Evolutionary conservation across 2,113 vertebrate species (phyloP).

Genomic region (Phocoena phocoena): DNA sequence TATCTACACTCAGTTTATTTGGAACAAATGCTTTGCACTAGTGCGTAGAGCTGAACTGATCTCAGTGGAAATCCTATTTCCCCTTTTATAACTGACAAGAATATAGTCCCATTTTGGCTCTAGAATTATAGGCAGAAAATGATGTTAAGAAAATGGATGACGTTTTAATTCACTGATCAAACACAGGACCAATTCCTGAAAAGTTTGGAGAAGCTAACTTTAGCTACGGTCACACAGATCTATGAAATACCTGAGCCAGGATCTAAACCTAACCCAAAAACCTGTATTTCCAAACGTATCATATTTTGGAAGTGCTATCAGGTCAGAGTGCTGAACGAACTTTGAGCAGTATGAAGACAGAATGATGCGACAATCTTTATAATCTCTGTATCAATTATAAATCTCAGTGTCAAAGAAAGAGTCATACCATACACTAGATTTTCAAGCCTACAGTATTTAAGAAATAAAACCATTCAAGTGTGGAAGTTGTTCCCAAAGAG

Average conservation of each 20-base stretch:
- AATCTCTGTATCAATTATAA: neutral
- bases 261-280: neutral
- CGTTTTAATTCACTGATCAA: constrained; percentile 34
- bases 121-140: constrained; percentile 7
- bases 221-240: neutral
- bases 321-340: neutral
- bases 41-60: neutral
- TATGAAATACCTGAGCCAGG: neutral
- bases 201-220: neutral
- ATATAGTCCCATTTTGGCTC: neutral
- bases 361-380: neutral
- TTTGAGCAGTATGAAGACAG: neutral
- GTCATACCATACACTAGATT: neutral
- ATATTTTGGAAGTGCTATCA: neutral
- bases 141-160: neutral
- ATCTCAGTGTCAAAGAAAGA: neutral
- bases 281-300: neutral
- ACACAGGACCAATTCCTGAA: constrained; percentile 15
- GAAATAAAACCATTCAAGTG: neutral
- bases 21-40: neutral
- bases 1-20: neutral
- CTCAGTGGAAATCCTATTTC: neutral
- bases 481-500: neutral
- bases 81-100: neutral
- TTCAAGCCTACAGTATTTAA: neutral